A percentile compares a stretch with the other conserved stretches of the same genome.
Conservation (phyloP, 2,888 invertebrate genomes). For the Drosophila conformis region DNA sequence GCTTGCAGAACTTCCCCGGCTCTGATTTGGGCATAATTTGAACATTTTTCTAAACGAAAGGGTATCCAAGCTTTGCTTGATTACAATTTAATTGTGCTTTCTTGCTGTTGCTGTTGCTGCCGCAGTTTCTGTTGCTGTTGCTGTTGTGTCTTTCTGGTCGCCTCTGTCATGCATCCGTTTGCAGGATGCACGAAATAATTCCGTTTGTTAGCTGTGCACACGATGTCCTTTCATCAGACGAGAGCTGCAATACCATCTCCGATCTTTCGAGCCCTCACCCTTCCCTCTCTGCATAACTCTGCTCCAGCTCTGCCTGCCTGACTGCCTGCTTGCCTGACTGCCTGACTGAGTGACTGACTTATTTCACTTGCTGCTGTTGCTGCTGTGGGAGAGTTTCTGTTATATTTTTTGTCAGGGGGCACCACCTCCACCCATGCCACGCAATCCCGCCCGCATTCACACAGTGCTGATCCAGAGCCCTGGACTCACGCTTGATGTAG, state of each 20-base stretch:
- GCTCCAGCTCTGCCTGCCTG: constrained; percentile 44
- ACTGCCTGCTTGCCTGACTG: constrained; percentile 43
- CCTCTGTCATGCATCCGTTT: constrained; percentile 75
- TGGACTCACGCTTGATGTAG: constrained; percentile 73
- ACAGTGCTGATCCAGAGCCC: constrained; percentile 33
- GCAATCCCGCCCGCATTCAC: not conserved
- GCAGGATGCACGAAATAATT: constrained; percentile 80
- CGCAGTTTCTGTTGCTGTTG: constrained; percentile 7
- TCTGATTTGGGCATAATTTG: not conserved
- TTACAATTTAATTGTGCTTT: not conserved
- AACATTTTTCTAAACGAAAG: not conserved
- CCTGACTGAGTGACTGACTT: constrained; percentile 67
- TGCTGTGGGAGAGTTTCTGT: constrained; percentile 30
- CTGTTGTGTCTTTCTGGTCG: constrained; percentile 22
- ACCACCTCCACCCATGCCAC: not conserved
- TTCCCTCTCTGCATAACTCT: not conserved
- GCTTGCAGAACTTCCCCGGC: no score
- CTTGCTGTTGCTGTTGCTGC: constrained; percentile 15
- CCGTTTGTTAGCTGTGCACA: constrained; percentile 70
- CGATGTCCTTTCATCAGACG: constrained; percentile 63
- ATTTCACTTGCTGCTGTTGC: constrained; percentile 41
- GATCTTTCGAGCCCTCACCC: constrained; percentile 3
- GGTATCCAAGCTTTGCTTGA: not conserved
- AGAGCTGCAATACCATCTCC: constrained; percentile 43
- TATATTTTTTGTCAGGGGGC: constrained; percentile 36